Conservation (phyloP, 2,113 vertebrate species). For the Psephotus haematonotus region DNA sequence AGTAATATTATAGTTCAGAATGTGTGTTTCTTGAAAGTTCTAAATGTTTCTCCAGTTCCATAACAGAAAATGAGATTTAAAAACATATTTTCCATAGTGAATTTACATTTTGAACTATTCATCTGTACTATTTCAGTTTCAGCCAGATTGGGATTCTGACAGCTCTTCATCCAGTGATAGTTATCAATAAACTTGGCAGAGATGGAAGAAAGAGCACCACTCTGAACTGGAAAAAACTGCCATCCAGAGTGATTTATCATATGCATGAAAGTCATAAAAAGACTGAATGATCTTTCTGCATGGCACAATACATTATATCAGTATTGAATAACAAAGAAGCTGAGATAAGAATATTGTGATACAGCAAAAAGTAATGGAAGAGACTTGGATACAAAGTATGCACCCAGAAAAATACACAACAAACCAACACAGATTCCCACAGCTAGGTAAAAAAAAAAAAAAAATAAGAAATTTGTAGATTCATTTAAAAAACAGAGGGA, state of each 20-base stretch:
- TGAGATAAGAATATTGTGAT: slow-evolving; percentile 34
- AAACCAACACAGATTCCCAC: background rate
- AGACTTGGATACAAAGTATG: background rate
- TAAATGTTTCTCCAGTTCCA: background rate
- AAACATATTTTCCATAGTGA: background rate
- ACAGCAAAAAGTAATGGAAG: background rate
- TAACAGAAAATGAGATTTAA: background rate
- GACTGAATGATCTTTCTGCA: slow-evolving; percentile 44
- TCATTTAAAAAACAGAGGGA: background rate
- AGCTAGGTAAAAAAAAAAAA: background rate
- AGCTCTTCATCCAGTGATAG: background rate
- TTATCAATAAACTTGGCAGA: slow-evolving; percentile 63
- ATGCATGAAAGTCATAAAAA: slow-evolving; percentile 42
- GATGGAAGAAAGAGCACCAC: background rate
- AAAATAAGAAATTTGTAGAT: background rate
- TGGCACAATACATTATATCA: slow-evolving; percentile 34
- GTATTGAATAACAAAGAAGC: slow-evolving; percentile 46
- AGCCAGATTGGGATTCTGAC: background rate
- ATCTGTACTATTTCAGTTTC: slow-evolving; percentile 33
- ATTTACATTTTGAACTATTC: slow-evolving; percentile 21
- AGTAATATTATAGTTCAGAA: background rate
- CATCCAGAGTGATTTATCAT: slow-evolving; percentile 56
- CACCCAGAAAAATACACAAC: background rate
- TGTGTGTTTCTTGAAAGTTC: background rate
- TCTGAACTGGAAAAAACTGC: slow-evolving; percentile 51